These are phyloP conservation scores for Cataglyphis altisquamis DNA, from an alignment of 2,888 invertebrate genomes.

Conservation along the genomic window DNA sequence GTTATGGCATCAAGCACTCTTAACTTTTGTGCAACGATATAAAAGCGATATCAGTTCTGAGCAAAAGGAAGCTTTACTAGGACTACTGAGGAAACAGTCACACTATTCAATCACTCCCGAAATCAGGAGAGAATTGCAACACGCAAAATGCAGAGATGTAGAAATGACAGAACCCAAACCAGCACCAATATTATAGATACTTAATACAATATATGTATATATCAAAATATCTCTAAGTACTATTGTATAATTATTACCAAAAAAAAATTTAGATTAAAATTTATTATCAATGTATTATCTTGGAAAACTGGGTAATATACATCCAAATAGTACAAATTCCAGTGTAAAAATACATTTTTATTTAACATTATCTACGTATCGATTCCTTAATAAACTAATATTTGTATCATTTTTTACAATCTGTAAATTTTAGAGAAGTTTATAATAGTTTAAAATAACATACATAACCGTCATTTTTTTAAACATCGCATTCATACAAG, in stretches of 20 bases:
- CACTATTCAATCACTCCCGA: slow-evolving; percentile 93
- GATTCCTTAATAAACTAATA: not conserved
- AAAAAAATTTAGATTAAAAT: not conserved
- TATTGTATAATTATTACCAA: slow-evolving; percentile 20
- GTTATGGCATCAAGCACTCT: slow-evolving; percentile 98
- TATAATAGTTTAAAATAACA: not conserved
- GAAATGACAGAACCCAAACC: slow-evolving; percentile 86
- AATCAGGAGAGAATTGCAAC: slow-evolving; percentile 94
- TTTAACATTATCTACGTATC: slow-evolving; percentile 12
- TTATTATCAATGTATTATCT: not conserved
- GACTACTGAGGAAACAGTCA: slow-evolving; percentile 91
- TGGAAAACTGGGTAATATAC: not conserved
- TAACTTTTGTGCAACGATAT: slow-evolving; percentile 98
- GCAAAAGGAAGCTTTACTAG: slow-evolving; percentile 95
- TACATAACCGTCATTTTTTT: not conserved
- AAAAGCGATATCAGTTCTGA: slow-evolving; percentile 97
- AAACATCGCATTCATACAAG: not conserved
- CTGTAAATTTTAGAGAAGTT: not conserved
- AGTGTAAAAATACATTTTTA: slow-evolving; percentile 50
- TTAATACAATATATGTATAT: not conserved
- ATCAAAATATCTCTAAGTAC: not conserved
- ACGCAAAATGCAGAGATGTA: slow-evolving; percentile 93
- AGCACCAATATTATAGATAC: slow-evolving; percentile 70
- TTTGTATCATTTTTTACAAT: slow-evolving; percentile 31
- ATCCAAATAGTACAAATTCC: not conserved